phyloP scores from a whole-genome alignment of 2,888 invertebrate genomes.

The Hymenopus coronatus region DNA sequence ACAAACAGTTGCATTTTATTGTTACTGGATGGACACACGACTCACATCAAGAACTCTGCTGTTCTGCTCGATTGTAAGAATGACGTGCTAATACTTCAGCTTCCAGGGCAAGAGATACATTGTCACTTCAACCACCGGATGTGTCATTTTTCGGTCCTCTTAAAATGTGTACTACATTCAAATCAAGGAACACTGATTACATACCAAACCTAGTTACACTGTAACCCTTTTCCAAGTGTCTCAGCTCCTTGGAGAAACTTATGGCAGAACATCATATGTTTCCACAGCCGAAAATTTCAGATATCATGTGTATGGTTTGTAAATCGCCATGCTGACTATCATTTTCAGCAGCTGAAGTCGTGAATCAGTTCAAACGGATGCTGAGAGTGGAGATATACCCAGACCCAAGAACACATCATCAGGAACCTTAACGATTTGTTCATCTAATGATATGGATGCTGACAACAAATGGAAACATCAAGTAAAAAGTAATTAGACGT shows the following conservation, averaged over 20 bases:
- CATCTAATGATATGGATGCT: neutral
- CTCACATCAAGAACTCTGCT: neutral
- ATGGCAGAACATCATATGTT: slow-evolving; percentile 32
- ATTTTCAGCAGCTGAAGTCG: slow-evolving; percentile 21
- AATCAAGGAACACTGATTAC: slow-evolving; percentile 23
- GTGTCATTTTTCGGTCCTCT: neutral
- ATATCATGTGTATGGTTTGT: slow-evolving; percentile 35
- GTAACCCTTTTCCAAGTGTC: slow-evolving; percentile 33
- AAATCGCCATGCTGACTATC: slow-evolving; percentile 22
- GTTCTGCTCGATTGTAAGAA: neutral
- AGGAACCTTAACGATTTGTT: neutral
- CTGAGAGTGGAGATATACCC: neutral
- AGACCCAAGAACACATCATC: neutral
- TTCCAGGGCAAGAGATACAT: neutral
- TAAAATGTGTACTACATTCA: slow-evolving; percentile 31
- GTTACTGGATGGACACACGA: neutral
- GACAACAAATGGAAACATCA: neutral
- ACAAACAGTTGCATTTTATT: neutral
- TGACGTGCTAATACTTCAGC: neutral
- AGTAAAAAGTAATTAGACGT: neutral
- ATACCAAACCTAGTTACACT: slow-evolving; percentile 17
- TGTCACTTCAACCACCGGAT: neutral
- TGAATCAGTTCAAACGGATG: neutral
- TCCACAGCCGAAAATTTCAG: slow-evolving; percentile 31
- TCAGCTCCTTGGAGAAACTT: neutral